phyloP scores from a whole-genome alignment of 2,113 vertebrate genomes.

The Dryoscopus gambensis region DNA sequence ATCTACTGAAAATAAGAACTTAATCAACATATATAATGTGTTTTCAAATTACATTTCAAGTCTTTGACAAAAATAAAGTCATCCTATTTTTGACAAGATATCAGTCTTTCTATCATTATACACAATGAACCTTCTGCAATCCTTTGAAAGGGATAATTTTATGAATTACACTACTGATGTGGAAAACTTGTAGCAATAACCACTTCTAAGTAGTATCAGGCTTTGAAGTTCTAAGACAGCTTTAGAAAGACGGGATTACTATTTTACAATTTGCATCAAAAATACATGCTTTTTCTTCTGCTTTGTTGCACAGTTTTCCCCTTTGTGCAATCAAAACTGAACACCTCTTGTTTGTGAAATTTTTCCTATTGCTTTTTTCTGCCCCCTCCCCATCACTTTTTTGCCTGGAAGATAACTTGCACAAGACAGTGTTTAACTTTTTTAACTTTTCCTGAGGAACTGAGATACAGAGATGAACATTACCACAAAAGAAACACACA shows the following conservation, averaged over 20 bases:
- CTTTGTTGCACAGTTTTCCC: not conserved
- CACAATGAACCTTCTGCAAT: not conserved
- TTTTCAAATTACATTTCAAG: not conserved
- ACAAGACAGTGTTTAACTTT: no score
- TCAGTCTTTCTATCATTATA: not conserved
- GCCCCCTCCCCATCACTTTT: rapidly evolving
- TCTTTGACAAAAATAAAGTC: not conserved
- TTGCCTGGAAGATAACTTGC: not conserved
- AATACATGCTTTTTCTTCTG: rapidly evolving
- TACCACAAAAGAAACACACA: not conserved
- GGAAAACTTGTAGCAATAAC: not conserved
- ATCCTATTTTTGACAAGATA: not conserved
- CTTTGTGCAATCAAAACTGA: not conserved
- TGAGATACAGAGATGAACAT: not conserved
- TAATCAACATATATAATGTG: not conserved
- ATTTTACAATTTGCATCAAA: not conserved
- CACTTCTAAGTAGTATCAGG: not conserved
- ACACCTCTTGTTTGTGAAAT: not conserved
- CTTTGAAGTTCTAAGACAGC: not conserved
- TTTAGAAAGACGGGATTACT: not conserved
- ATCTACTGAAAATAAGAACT: not conserved
- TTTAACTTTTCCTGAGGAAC: not conserved
- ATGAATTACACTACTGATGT: not conserved
- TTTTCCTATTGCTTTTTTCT: not conserved
- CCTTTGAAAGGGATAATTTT: constrained; percentile 6